A percentile compares a stretch with the other conserved stretches of the same genome.
Conservation (phyloP, 2,113 vertebrate species). For the Nycticorax nycticorax region DNA sequence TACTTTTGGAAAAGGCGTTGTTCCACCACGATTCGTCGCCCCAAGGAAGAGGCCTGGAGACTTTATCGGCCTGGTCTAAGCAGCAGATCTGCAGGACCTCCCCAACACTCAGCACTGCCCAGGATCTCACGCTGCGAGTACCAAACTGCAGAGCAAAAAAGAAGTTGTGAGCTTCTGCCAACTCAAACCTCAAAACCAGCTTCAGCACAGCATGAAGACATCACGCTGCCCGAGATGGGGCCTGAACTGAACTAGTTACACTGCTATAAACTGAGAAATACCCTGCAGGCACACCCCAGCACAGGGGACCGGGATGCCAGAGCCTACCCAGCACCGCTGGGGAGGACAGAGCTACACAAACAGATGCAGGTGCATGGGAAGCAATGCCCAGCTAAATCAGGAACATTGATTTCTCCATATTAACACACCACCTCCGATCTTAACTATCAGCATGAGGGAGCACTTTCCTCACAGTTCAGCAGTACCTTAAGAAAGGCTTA, state of each 20-base stretch:
- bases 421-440: background rate
- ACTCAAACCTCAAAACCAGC: background rate
- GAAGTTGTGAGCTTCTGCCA: background rate
- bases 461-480: background rate
- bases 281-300: background rate
- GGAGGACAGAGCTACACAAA: background rate
- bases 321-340: rapidly evolving
- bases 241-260: background rate
- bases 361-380: background rate
- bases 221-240: rapidly evolving
- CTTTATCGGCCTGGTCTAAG: background rate
- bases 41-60: background rate
- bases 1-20: background rate
- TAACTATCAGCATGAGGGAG: background rate
- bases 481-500: background rate
- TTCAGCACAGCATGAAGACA: background rate
- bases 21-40: background rate
- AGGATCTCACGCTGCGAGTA: rapidly evolving
- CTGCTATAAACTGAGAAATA: background rate
- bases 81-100: background rate
- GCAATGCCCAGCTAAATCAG: background rate
- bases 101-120: background rate
- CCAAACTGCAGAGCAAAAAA: background rate
- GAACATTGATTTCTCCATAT: background rate
- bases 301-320: rapidly evolving